Percentiles rank a stretch among this genome's conserved stretches.
phyloP scores from a whole-genome alignment of 64 coral and sea anemone genomes.

The Cladopsammia gracilis region DNA sequence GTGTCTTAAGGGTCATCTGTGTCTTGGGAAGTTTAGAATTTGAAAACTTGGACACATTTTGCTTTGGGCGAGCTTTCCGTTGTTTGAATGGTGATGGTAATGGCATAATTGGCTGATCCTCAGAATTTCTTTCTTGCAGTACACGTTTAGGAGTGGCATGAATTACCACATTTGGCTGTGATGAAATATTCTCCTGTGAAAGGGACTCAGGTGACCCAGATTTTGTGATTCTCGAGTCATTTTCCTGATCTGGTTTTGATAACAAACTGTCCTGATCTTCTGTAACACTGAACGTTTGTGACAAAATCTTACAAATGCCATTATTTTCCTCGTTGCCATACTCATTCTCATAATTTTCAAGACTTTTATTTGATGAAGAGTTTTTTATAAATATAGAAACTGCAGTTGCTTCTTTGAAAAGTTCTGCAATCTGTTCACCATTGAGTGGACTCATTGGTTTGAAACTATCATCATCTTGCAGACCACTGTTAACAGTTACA shows the following conservation, averaged over 20 bases:
- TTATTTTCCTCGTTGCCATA: neutral
- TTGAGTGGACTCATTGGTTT: conserved; percentile 89
- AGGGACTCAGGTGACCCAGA: neutral
- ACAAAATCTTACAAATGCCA: conserved; percentile 7
- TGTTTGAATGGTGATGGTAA: conserved; percentile 33
- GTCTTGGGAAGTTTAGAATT: conserved; percentile 38
- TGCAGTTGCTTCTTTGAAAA: conserved; percentile 94
- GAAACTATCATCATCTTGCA: conserved; percentile 50
- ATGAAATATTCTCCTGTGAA: neutral
- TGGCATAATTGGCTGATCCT: neutral
- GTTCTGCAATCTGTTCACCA: conserved; percentile 90
- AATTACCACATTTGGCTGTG: neutral
- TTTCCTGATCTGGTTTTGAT: neutral
- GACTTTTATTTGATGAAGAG: neutral
- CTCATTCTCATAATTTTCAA: neutral
- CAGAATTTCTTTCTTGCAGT: conserved; percentile 7
- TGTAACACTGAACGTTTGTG: conserved; percentile 22
- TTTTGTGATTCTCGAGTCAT: neutral
- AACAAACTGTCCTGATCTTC: neutral
- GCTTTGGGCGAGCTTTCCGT: conserved; percentile 18
- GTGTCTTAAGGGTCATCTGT: conserved; percentile 29
- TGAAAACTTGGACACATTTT: conserved; percentile 23
- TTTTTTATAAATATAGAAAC: conserved; percentile 83
- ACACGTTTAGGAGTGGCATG: neutral
- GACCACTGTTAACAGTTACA: conserved; percentile 68